Conservation (phyloP, 2,113 vertebrate genomes). For the Bubo blakistoni region DNA sequence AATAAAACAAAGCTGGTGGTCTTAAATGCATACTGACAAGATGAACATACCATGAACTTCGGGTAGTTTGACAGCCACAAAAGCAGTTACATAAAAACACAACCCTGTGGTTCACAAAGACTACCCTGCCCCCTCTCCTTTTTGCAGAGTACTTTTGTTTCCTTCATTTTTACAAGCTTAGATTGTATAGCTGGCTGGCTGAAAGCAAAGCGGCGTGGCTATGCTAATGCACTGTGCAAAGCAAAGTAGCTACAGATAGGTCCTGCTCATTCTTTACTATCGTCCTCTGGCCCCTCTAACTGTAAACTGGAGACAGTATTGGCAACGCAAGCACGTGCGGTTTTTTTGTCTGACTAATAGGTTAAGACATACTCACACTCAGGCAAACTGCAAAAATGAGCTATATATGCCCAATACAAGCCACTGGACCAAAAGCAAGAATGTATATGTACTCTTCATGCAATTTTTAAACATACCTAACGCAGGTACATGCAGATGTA, state of each 20-base stretch:
- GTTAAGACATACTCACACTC: neutral
- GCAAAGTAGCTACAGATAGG: neutral
- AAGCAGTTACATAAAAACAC: neutral
- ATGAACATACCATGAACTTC: neutral
- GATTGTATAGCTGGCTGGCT: neutral
- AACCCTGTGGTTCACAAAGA: neutral
- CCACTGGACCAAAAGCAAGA: neutral
- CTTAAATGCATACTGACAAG: constrained; percentile 7
- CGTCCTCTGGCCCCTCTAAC: neutral
- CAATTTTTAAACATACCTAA: neutral
- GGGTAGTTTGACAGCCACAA: constrained; percentile 4
- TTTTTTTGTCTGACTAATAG: neutral
- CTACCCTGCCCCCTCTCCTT: neutral
- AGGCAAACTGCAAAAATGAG: neutral
- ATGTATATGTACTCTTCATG: neutral
- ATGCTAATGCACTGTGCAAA: neutral
- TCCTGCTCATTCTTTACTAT: neutral
- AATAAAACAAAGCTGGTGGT: constrained; percentile 40
- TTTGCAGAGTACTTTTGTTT: neutral
- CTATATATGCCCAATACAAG: neutral
- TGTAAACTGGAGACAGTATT: neutral
- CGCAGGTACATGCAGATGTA: neutral
- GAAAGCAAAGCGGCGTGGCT: neutral
- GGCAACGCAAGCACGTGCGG: neutral
- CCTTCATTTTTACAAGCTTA: neutral